Evolutionary conservation across 1,140 invertebrate genomes (phyloP), one percentile per base, ranked within the genome.

Genomic region (Macrotrachela quadricornifera): DNA sequence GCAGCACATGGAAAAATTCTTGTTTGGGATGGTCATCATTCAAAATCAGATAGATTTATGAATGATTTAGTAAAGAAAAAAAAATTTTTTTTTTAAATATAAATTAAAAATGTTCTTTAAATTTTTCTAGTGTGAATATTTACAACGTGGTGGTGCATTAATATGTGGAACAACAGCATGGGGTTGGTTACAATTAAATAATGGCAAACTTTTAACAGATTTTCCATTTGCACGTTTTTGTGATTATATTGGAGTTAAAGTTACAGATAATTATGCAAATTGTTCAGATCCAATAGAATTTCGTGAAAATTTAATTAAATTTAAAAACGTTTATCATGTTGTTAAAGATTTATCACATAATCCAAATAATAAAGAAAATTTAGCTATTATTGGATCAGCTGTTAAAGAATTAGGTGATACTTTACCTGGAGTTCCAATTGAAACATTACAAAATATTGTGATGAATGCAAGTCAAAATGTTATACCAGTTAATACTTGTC

Each of bases 121-220:
- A 8, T n/a, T 16, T 49, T 49, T 45, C 4, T 6, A 46, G 10
- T 21, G 17, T 46, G 10, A 11, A 21, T 46, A 4, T 11, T 6
- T 17, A n/a, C 10, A 16, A 37, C 14, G 14, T 39, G 14, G 10
- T 40, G 51, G 51, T 4, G 51, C 17, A 11, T 39, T 53, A 15
- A 10, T 53, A 17, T 53, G 51, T 39, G 45, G 30, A 10, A 30
- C 46, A 17, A 53, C 51, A 0, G 30, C 51, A 37, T 53, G 51
- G 51, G 51, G 51, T 10, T 53, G 39, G 41, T 39, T 53, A 18
- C 51, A 53, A 36, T 2, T 46, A 9, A 15, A 53, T 47, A 17
- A 44, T 0, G n/a, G 16, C 9, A 53, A 53, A 43, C 21, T 17
- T 14, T 40, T 53, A 30, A 36, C 46, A 21, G 51, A 53, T 8